A percentile compares a stretch with the other conserved stretches of the same genome.
These are phyloP conservation scores for Smithornis capensis DNA, from an alignment of 2,113 vertebrate species.

Conservation along the genomic window DNA sequence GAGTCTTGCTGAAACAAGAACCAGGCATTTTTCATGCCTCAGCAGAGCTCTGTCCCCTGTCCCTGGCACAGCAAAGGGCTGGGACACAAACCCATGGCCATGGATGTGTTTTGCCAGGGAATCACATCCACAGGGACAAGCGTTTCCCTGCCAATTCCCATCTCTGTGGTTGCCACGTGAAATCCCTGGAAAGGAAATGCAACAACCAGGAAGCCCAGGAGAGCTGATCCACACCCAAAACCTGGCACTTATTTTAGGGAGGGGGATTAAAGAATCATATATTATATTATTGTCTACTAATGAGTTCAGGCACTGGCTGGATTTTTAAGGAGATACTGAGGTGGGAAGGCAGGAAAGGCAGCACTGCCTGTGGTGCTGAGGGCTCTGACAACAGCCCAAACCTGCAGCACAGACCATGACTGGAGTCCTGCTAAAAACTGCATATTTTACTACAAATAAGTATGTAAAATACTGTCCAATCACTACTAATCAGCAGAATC, in stretches of 20 bases:
- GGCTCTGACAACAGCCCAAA: not conserved
- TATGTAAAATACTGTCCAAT: not conserved
- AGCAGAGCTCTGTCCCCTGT: not conserved
- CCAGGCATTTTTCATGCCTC: not conserved
- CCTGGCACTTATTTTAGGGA: too few species aligned
- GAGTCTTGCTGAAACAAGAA: not conserved
- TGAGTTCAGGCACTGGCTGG: not conserved
- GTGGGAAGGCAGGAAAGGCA: not conserved
- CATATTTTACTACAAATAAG: not conserved
- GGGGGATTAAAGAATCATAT: not conserved
- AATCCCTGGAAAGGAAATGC: not conserved
- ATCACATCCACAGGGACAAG: not conserved
- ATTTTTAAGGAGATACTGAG: not conserved
- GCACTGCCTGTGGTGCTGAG: not conserved
- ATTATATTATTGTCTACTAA: not conserved
- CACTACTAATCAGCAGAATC: not conserved
- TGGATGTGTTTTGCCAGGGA: not conserved
- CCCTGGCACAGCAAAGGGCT: not conserved
- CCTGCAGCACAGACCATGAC: not conserved
- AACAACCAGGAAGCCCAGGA: accelerated
- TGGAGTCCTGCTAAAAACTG: not conserved
- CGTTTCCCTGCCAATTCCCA: not conserved
- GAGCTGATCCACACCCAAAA: not conserved
- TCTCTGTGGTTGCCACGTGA: not conserved
- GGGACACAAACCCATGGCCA: not conserved